Evolutionary conservation across 2,797 vertebrate genomes (phyloP), one percentile per base, ranked within the genome.

Genomic region (Lithobates pipiens): DNA sequence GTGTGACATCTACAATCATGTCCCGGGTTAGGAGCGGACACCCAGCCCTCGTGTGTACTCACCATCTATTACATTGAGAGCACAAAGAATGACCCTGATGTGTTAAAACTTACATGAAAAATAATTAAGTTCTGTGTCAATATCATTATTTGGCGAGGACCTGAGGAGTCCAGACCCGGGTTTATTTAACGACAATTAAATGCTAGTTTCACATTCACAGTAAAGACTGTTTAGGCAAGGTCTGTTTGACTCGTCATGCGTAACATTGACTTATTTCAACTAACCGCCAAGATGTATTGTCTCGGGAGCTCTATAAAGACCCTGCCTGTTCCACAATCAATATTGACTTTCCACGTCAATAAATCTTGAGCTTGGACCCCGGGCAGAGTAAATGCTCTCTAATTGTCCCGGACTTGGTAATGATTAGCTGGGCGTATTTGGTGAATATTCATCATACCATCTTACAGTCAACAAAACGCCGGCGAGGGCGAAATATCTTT

Each of bases 81-180:
- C 39, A 86, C 73, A 81, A 81, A 86, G 84, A 18, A 13, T 25
- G n/a, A 50, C 46, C 80, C 39, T 29, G 80, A 77, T 83, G 75
- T 86, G 75, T 86, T 77, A 83, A 54, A 73, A 74, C 71, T 65
- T 65, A 86, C 76, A 77, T 67, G 32, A 80, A 78, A 82, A 82
- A 86, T 82, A 86, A 86, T 86, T 73, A 68, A 68, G 85, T 83
- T 78, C 75, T 86, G 69, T 86, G 85, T 86, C 85, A 86, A 86
- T 78, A 86, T 18, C 57, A 27, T 68, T 86, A 78, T 68, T 79
- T 68, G 70, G 39, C 21, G 34, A 76, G 65, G 78, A 81, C 84
- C 42, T 70, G 63, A 76, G 71, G 7, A 32, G 29, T 25, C 85
- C 69, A n/a, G 29, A 21, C 15, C 13, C 18, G 15, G 18, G 75